A percentile compares a stretch with the other conserved stretches of the same genome.
Conservation (phyloP, 2,113 vertebrate genomes). For the Pelecanoides urinatrix region DNA sequence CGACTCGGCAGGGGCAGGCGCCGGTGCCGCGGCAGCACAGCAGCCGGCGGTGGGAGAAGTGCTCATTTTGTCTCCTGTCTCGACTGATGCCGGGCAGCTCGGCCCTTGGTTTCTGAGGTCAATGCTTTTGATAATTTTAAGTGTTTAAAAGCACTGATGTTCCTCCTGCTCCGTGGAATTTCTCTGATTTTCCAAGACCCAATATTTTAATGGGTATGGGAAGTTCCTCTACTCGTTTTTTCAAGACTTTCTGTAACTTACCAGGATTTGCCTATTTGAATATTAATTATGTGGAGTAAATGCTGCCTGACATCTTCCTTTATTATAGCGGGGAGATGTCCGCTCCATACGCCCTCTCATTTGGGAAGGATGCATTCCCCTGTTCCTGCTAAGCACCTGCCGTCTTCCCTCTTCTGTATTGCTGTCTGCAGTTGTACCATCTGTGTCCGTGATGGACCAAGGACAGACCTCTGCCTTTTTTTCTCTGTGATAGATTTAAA, state of each 20-base stretch:
- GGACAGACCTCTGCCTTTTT: not conserved
- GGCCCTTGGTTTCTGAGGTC: not conserved
- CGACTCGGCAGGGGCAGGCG: not conserved
- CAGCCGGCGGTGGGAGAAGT: not conserved
- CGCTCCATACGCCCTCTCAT: rapidly evolving
- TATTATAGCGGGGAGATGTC: not conserved
- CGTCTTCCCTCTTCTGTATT: too few species aligned
- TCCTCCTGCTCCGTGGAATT: not conserved
- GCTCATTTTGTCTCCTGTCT: not conserved
- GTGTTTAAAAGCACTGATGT: not conserved
- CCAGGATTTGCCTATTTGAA: too few species aligned
- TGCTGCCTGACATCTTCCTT: not conserved
- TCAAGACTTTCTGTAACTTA: not conserved
- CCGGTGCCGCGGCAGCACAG: rapidly evolving
- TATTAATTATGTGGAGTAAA: not conserved
- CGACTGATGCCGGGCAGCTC: not conserved
- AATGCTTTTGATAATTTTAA: too few species aligned
- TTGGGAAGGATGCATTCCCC: not conserved
- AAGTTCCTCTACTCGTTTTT: not conserved
- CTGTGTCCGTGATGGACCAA: rapidly evolving
- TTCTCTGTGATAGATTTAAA: not conserved
- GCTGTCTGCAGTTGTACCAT: not conserved
- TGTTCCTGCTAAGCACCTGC: not conserved
- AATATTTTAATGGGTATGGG: not conserved
- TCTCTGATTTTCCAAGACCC: not conserved